A percentile compares a stretch with the other conserved stretches of the same genome.
Evolutionary conservation across 1,140 invertebrate species (phyloP).

Genomic region (Brevipalpus yothersi): DNA sequence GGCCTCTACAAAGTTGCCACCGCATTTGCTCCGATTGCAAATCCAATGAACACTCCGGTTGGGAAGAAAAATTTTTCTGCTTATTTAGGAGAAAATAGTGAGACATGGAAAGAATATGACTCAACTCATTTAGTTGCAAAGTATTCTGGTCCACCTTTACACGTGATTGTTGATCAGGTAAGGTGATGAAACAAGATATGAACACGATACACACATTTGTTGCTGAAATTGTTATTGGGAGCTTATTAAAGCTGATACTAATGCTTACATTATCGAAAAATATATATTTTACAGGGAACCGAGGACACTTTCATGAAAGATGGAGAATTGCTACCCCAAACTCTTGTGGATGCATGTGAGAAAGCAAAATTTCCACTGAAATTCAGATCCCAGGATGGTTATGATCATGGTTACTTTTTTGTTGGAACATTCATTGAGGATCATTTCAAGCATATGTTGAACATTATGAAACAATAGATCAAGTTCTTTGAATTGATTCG

Average conservation of each 20-base stretch:
- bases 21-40: slow-evolving; percentile 87
- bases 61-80: slow-evolving; percentile 62
- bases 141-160: slow-evolving; percentile 56
- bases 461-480: too few species aligned
- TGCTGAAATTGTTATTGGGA: not conserved
- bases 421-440: slow-evolving; percentile 77
- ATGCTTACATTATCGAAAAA: not conserved
- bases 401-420: slow-evolving; percentile 92
- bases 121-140: slow-evolving; percentile 51
- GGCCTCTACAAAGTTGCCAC: slow-evolving; percentile 67
- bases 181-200: not conserved
- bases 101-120: slow-evolving; percentile 64
- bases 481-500: too few species aligned
- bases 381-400: slow-evolving; percentile 55
- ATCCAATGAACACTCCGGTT: slow-evolving; percentile 61
- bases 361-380: slow-evolving; percentile 40
- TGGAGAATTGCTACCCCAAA: slow-evolving; percentile 56
- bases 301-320: slow-evolving; percentile 38
- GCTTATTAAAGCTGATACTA: not conserved
- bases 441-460: slow-evolving; percentile 45
- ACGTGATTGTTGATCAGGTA: slow-evolving; percentile 78
- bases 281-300: slow-evolving; percentile 18
- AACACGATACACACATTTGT: not conserved
- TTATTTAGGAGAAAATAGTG: slow-evolving; percentile 44
- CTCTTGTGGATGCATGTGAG: slow-evolving; percentile 44